Base-by-base conservation (phyloP, 92 coral and sea anemone genomes). In the Palythoa grandis region DNA sequence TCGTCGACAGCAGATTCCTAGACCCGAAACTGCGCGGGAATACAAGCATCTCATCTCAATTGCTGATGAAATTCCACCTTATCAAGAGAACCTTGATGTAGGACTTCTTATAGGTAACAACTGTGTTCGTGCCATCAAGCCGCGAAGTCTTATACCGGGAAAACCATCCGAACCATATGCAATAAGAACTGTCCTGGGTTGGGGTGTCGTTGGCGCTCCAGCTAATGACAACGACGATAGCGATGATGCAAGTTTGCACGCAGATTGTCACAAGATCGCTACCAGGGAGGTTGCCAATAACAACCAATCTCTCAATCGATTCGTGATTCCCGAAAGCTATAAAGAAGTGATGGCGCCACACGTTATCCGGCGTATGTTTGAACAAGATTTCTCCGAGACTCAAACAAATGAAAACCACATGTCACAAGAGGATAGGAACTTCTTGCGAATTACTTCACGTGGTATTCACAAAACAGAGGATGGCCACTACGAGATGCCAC, bases 321-420 rank as follows among this genome's bases (percentile, higher is more conserved):
- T 91, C 78, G 65, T 83, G 2, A 24, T 76, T 3, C 72, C 86
- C 47, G 39, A 87, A 17, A 63, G 47, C 15, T 83, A 86, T 19
- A 93, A 86, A 52, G 92, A 90, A 80, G 90, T 92, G 14, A 39
- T 93, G 52, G 88, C 77, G 29, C 90, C 95, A 22, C 68, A 78
- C 43, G 75, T 56, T 16, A 77, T 91, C n/a, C 82, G 75, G 22
- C 79, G 88, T 39, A 84, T 88, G 90, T 90, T 92, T 43, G 89
- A 90, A 52, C 29, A 70, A 38, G 95, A 90, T 66, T 89, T 90
- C 69, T 80, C 72, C 24, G 90, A 92, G 29, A 40, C 78, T 74
- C 16, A 72, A 13, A 23, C 57, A 16, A 29, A 35, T 15, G 20
- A 65, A 65, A 65, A 63, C 22, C 39, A 50, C 35, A 39, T 90